Evolutionary conservation across 1,140 invertebrate genomes (phyloP).

Genomic region (Drosophila asahinai): DNA sequence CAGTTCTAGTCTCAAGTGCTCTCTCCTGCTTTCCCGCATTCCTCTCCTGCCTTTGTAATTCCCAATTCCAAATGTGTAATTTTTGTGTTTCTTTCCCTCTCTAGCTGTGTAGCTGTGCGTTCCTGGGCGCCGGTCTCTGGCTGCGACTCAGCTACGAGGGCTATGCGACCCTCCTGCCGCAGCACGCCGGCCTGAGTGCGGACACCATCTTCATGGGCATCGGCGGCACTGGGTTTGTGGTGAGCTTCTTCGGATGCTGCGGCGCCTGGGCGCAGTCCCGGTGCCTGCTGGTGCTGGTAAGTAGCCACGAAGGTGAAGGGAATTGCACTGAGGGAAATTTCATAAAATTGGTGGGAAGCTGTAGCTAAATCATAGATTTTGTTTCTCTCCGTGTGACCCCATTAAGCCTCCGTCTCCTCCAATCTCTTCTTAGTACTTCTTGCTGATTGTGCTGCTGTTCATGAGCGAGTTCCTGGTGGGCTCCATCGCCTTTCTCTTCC

Average conservation of each 20-base stretch:
- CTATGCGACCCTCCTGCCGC: slow-evolving; percentile 90
- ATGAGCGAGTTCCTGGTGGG: slow-evolving; percentile 92
- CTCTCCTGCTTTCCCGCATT: background rate
- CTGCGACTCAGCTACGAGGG: slow-evolving; percentile 89
- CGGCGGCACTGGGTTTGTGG: slow-evolving; percentile 89
- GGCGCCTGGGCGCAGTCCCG: slow-evolving; percentile 93
- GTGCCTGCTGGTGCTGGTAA: slow-evolving; percentile 91
- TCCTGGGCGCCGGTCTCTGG: slow-evolving; percentile 91
- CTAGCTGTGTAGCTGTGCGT: slow-evolving; percentile 91
- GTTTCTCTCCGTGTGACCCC: background rate
- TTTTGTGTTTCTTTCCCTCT: slow-evolving; percentile 11
- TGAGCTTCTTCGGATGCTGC: slow-evolving; percentile 93
- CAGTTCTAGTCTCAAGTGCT: background rate
- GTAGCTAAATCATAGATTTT: background rate
- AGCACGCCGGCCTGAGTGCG: slow-evolving; percentile 89
- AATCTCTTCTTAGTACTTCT: slow-evolving; percentile 90
- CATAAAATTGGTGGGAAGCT: background rate
- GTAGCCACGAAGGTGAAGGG: slow-evolving; percentile 60
- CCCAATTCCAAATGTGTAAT: background rate
- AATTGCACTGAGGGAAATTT: too few species aligned
- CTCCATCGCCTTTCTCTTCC: slow-evolving; percentile 91
- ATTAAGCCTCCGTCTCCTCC: slow-evolving; percentile 23
- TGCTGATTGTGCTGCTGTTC: slow-evolving; percentile 92
- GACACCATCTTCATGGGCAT: slow-evolving; percentile 89
- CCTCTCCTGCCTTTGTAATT: slow-evolving; percentile 12